Percentiles rank a stretch among this genome's conserved stretches.
Conservation (phyloP, 2,888 invertebrate genomes). For the Keiferia lycopersicella region DNA sequence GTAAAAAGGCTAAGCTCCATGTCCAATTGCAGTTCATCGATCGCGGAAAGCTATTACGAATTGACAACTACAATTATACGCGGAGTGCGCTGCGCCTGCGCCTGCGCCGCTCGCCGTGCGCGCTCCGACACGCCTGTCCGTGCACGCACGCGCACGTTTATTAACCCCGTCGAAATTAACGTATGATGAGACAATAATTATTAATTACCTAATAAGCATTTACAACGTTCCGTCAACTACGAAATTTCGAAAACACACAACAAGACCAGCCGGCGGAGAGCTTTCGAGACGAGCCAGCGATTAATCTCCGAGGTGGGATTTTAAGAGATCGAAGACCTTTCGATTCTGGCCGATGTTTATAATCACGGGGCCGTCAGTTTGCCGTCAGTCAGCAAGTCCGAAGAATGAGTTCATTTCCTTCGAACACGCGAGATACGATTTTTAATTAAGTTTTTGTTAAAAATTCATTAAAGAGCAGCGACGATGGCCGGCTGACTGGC, state of each 20-base stretch:
- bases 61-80: conserved; percentile 30
- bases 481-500: conserved; percentile 56
- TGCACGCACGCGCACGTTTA: conserved; percentile 43
- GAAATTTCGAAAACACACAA: conserved; percentile 69
- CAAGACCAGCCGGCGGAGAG: conserved; percentile 53
- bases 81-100: conserved; percentile 24
- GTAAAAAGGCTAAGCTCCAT: conserved; percentile 13
- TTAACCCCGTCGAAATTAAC: conserved; percentile 52
- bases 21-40: conserved; percentile 26
- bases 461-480: conserved; percentile 76
- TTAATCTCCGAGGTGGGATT: conserved; percentile 35
- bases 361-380: conserved; percentile 75
- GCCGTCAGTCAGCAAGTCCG: conserved; percentile 73
- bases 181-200: conserved; percentile 59
- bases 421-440: conserved; percentile 78
- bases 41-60: conserved; percentile 27
- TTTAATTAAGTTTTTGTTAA: conserved; percentile 82
- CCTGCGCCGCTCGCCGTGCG: conserved; percentile 15
- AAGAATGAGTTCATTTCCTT: conserved; percentile 82
- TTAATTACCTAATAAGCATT: conserved; percentile 72
- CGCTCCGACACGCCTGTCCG: conserved; percentile 40
- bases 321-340: conserved; percentile 53
- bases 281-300: conserved; percentile 42
- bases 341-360: conserved; percentile 57
- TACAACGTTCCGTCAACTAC: conserved; percentile 65